phyloP scores from a whole-genome alignment of 1,140 invertebrate species.

The Hycleus phaleratus region DNA sequence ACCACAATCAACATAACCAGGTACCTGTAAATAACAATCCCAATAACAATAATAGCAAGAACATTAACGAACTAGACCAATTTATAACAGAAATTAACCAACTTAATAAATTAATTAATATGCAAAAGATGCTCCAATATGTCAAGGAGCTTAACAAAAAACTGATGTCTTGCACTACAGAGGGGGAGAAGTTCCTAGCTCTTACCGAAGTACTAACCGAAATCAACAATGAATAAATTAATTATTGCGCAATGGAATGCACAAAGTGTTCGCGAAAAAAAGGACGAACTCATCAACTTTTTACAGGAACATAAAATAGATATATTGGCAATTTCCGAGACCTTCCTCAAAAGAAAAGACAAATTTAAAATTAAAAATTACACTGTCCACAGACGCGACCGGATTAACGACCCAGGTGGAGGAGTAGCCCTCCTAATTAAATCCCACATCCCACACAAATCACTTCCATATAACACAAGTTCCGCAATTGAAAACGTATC shows the following conservation, averaged over 20 bases:
- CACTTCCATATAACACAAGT: background rate
- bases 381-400: background rate
- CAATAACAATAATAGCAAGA: too few species aligned
- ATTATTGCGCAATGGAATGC: background rate
- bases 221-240: background rate
- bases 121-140: background rate
- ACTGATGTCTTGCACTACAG: background rate
- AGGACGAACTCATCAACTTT: background rate
- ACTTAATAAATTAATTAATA: background rate
- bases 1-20: background rate
- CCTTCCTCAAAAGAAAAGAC: background rate
- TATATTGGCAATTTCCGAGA: constrained; percentile 1
- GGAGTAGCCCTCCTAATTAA: background rate
- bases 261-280: background rate
- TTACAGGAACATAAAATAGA: background rate
- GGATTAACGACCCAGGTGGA: background rate
- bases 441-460: too few species aligned
- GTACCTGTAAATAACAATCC: background rate
- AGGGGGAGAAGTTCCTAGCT: background rate
- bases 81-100: too few species aligned
- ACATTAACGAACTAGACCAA: too few species aligned
- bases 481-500: background rate
- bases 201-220: background rate
- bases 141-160: background rate
- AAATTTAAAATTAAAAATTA: constrained; percentile 4